Evolutionary conservation across 1,140 invertebrate species (phyloP), one percentile per base, ranked within the genome.

Genomic region (Calephelis nemesis): DNA sequence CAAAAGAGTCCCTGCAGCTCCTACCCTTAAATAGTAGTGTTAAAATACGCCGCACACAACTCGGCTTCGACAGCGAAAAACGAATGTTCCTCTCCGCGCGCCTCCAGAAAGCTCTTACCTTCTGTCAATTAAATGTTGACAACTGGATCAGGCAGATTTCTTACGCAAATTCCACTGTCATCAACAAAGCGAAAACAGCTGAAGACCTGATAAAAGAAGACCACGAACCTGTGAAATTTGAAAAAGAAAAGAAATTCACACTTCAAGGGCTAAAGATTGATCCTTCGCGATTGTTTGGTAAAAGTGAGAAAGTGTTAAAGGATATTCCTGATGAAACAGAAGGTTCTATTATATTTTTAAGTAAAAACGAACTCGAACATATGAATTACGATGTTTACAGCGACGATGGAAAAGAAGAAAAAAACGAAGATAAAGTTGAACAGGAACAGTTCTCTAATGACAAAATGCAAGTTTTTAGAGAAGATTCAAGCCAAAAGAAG

Each of bases 271-370:
- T 92, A n/a, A 92, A 92, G 65, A 87, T 90, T 69, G 92, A 92
- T 63, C 85, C 92, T 0, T 92, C 92, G 3, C 82, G 90, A 67
- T 75, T 92, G 8, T 91, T 92, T 76, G 85, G 93, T 69, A 87
- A 93, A 87, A 90, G 84, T 80, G 84, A 87, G 84, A 90, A 90
- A 79, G 78, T 93, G 67, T 73, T 93, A 68, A 92, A 93, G 91
- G 83, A 94, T 87, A 94, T 94, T 70, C 93, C 93, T 4, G 93
- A 93, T 67, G 93, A 94, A 77, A 94, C 93, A 45, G 93, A 94
- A 82, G 93, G 93, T 45, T 94, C 93, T 0, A 94, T 94, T 45
- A 94, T 94, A 84, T 94, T 94, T 79, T 86, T 94, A 68, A 94
- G 93, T 77, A 94, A 94, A 87, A 92, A 93, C 63, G 93, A 94